phyloP scores from a whole-genome alignment of 2,888 invertebrate species.

The Agrochola litura region DNA sequence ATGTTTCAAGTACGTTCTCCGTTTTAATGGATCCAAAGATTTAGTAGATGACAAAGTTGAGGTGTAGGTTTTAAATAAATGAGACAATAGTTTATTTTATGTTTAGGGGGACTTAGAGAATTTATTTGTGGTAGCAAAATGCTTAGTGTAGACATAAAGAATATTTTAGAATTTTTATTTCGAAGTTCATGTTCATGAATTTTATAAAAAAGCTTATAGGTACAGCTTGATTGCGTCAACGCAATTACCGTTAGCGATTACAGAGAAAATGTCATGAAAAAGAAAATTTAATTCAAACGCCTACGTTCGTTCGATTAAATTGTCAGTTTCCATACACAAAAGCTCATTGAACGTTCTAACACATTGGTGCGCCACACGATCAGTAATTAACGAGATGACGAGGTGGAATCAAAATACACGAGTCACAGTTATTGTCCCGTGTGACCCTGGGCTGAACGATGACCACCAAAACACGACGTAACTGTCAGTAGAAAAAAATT shows the following conservation, averaged over 20 bases:
- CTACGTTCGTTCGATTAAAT: slow-evolving; percentile 60
- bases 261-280: slow-evolving; percentile 30
- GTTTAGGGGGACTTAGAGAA: background rate
- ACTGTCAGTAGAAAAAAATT: slow-evolving; percentile 49
- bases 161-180: background rate
- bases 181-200: background rate
- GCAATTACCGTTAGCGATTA: slow-evolving; percentile 24
- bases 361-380: slow-evolving; percentile 69
- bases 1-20: slow-evolving; percentile 63
- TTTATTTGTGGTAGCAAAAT: background rate
- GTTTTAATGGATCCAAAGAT: slow-evolving; percentile 53
- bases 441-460: slow-evolving; percentile 71
- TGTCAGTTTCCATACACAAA: slow-evolving; percentile 59
- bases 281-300: slow-evolving; percentile 27
- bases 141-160: background rate
- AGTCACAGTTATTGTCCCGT: slow-evolving; percentile 79
- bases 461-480: slow-evolving; percentile 64
- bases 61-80: slow-evolving; percentile 25
- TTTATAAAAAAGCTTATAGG: background rate
- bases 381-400: slow-evolving; percentile 82
- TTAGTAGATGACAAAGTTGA: slow-evolving; percentile 51
- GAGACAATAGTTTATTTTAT: slow-evolving; percentile 15
- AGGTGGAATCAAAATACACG: slow-evolving; percentile 72
- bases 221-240: background rate
- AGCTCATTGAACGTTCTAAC: slow-evolving; percentile 68